Base-by-base conservation (phyloP, 2,113 vertebrate species). In the Pseudopipra pipra region DNA sequence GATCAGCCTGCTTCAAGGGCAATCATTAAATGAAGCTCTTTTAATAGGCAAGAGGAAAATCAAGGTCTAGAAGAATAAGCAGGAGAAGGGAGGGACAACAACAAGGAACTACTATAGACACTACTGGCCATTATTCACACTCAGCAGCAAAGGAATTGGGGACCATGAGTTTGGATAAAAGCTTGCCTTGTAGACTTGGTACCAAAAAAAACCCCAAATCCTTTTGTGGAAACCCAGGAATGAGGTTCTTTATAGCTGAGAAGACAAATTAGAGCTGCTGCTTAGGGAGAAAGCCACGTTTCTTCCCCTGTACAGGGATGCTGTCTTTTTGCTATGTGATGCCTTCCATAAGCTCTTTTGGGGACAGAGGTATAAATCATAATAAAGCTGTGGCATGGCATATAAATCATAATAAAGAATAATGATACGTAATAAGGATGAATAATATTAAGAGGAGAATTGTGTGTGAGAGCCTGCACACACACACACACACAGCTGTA, bases 371-470 rank as follows among this genome's bases (percentile, higher is more conserved):
- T 35, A 96, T 96, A 96, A 95, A 97, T 96, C 96, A 95, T 54
- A 35, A 94, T 96, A 94, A 97, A 68, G 73, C 83, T 76, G 18
- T 49, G 73, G 96, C 93, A 67, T 2, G 25, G 88, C 83, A 52
- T 86, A 96, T 96, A 96, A 94, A 95, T 97, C 96, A 90, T 90
- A 87, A 96, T 96, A 95, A 93, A 95, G 91, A 95, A 93, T 93
- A 96, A 96, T 92, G 92, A 94, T 96, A 95, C 1, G 23, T 91
- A 95, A 95, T 96, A 95, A 96, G 96, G 86, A 95, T 93, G 92
- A 95, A 86, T 89, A 96, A 92, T 94, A 96, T 92, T 89, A 88
- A 90, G 90, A 76, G 74, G 56, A 71, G 81, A 37, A 35, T 28
- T 27, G 58, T 70, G 37, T 28, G 82, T 22, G 9, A 15, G 74